Percentiles rank a stretch among this genome's conserved stretches.
Evolutionary conservation across 2,113 vertebrate species (phyloP).

Genomic region (Clarias gariepinus): DNA sequence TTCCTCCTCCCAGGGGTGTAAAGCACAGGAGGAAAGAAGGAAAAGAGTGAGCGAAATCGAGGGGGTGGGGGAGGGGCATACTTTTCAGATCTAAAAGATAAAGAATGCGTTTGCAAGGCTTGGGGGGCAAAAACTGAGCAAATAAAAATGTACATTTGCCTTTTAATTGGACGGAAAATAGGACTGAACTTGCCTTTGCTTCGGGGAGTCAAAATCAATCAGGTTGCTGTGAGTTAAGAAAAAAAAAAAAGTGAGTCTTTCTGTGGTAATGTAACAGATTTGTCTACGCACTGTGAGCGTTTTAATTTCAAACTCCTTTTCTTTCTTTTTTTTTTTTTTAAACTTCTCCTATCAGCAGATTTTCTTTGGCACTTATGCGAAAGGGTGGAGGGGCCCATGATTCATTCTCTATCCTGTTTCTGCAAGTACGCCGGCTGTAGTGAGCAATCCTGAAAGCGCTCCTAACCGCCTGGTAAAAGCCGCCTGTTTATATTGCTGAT

Average conservation of each 20-base stretch:
- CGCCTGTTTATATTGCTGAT: slow-evolving; percentile 52
- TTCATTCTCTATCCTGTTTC: slow-evolving; percentile 70
- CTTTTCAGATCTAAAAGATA: slow-evolving; percentile 53
- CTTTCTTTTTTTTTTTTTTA: not conserved
- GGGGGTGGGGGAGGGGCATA: slow-evolving; percentile 1
- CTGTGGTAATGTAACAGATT: slow-evolving; percentile 42
- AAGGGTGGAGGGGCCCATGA: slow-evolving; percentile 60
- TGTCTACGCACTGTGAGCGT: slow-evolving; percentile 18
- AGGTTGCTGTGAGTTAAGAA: slow-evolving; percentile 45
- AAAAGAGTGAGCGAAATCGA: slow-evolving; percentile 32
- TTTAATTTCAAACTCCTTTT: not conserved
- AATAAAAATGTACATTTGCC: slow-evolving; percentile 68
- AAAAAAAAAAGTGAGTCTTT: slow-evolving; percentile 26
- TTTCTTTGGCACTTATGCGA: slow-evolving; percentile 51
- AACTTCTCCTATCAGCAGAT: slow-evolving; percentile 53
- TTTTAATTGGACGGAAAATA: slow-evolving; percentile 76
- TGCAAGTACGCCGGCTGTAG: slow-evolving; percentile 61
- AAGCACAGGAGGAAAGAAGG: slow-evolving; percentile 55
- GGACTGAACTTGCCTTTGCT: slow-evolving; percentile 75
- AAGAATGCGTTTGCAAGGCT: slow-evolving; percentile 36
- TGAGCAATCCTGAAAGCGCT: slow-evolving; percentile 46
- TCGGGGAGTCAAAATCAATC: slow-evolving; percentile 48
- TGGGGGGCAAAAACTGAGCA: slow-evolving; percentile 56
- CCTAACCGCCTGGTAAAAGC: slow-evolving; percentile 46
- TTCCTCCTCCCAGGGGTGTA: slow-evolving; percentile 64